Evolutionary conservation across 1,140 invertebrate species (phyloP).

Genomic region (Nebria ingens): DNA sequence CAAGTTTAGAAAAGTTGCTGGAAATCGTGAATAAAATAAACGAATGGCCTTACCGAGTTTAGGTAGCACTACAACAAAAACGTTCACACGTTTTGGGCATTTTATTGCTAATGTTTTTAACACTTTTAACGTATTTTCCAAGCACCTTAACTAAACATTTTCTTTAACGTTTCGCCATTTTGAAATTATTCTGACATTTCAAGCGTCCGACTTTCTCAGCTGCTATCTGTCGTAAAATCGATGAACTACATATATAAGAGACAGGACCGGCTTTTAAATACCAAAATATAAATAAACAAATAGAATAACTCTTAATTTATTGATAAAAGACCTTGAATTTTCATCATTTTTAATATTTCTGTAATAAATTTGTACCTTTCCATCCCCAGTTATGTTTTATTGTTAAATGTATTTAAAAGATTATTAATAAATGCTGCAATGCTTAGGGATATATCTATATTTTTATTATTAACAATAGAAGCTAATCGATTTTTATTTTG

Average conservation of each 20-base stretch:
- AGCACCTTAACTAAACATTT: background rate
- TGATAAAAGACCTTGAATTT: background rate
- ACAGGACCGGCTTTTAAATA: background rate
- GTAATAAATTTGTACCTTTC: background rate
- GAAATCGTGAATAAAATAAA: background rate
- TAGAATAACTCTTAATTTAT: background rate
- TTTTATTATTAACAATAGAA: background rate
- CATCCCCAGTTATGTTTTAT: too few relatives aligned
- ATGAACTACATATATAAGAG: background rate
- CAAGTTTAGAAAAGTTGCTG: background rate
- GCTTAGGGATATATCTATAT: too few relatives aligned
- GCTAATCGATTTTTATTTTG: background rate
- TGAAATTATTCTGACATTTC: constrained; percentile 2
- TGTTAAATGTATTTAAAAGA: too few relatives aligned
- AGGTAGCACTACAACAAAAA: background rate
- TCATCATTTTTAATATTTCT: background rate
- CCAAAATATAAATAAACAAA: background rate
- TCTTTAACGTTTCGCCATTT: background rate
- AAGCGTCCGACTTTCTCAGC: background rate
- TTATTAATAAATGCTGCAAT: too few relatives aligned
- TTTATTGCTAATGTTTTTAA: background rate
- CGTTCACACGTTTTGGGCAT: background rate
- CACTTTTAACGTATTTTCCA: background rate
- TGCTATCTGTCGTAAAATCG: background rate
- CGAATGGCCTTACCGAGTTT: background rate